Percentiles rank a stretch among this genome's conserved stretches.
phyloP scores from a whole-genome alignment of 2,113 vertebrate species.

The Apteryx owenii region DNA sequence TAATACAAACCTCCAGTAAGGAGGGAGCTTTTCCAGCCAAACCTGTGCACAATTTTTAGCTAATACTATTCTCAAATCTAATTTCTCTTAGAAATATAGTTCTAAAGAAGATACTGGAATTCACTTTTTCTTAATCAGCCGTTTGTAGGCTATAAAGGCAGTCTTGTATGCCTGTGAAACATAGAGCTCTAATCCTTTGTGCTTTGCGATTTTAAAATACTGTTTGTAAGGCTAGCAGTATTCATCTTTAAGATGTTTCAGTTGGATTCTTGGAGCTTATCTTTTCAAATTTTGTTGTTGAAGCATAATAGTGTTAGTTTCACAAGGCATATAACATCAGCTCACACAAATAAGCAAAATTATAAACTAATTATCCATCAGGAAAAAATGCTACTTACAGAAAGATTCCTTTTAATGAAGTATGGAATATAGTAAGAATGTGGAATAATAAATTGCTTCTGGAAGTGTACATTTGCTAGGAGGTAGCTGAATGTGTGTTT shows the following conservation, averaged over 20 bases:
- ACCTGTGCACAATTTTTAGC: not conserved
- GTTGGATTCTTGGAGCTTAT: not conserved
- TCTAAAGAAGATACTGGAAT: not conserved
- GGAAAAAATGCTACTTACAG: not conserved
- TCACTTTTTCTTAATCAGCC: not conserved
- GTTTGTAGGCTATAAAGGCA: not conserved
- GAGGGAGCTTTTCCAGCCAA: not conserved
- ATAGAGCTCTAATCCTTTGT: not conserved
- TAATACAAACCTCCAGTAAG: accelerated
- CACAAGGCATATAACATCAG: not conserved
- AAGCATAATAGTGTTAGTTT: not conserved
- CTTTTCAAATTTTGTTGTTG: not conserved
- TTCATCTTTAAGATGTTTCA: not conserved
- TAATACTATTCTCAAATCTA: not conserved
- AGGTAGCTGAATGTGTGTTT: not conserved
- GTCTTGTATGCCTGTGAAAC: not conserved
- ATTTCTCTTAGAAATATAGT: not conserved
- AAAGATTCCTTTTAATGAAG: not conserved
- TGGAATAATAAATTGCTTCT: conserved; percentile 8
- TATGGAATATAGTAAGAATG: not conserved
- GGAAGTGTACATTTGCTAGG: not conserved
- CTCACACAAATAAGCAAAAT: not conserved
- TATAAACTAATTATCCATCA: not conserved
- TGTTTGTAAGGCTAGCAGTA: not conserved
- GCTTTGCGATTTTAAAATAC: not conserved